Percentiles rank a stretch among this genome's conserved stretches.
These are phyloP conservation scores for Hartigia nigra DNA, from an alignment of 2,888 invertebrate genomes.

Conservation along the genomic window DNA sequence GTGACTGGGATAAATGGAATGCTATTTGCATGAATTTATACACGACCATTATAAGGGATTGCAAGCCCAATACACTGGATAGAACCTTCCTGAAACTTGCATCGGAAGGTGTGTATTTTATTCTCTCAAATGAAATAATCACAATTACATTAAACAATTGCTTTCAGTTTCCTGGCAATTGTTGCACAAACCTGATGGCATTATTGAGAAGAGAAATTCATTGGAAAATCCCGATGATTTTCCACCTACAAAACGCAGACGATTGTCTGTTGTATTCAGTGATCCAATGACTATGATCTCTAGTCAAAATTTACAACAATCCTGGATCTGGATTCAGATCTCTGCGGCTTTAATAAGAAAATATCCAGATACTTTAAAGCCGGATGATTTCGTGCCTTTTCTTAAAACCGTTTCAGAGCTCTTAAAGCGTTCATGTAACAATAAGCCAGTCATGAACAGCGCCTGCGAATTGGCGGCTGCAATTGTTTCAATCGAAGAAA, in stretches of 20 bases:
- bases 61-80: slow-evolving; percentile 38
- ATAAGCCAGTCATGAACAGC: slow-evolving; percentile 55
- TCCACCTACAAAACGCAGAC: slow-evolving; percentile 50
- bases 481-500: slow-evolving; percentile 53
- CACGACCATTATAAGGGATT: slow-evolving; percentile 56
- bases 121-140: slow-evolving; percentile 23
- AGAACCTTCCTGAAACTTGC: slow-evolving; percentile 47
- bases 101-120: slow-evolving; percentile 51
- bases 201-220: slow-evolving; percentile 12
- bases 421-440: slow-evolving; percentile 51
- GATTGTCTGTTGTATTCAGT: slow-evolving; percentile 44
- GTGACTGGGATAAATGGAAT: slow-evolving; percentile 65
- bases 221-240: not conserved
- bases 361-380: slow-evolving; percentile 63
- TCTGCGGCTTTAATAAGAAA: slow-evolving; percentile 58
- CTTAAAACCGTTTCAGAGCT: slow-evolving; percentile 61
- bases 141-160: slow-evolving; percentile 42
- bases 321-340: slow-evolving; percentile 65
- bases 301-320: slow-evolving; percentile 55
- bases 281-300: slow-evolving; percentile 49
- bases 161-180: slow-evolving; percentile 62
- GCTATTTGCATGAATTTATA: slow-evolving; percentile 62
- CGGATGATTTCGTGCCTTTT: slow-evolving; percentile 58
- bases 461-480: slow-evolving; percentile 58
- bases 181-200: slow-evolving; percentile 32